These are phyloP conservation scores for Ceratina japonica DNA, from an alignment of 1,140 invertebrate species.

Conservation along the genomic window DNA sequence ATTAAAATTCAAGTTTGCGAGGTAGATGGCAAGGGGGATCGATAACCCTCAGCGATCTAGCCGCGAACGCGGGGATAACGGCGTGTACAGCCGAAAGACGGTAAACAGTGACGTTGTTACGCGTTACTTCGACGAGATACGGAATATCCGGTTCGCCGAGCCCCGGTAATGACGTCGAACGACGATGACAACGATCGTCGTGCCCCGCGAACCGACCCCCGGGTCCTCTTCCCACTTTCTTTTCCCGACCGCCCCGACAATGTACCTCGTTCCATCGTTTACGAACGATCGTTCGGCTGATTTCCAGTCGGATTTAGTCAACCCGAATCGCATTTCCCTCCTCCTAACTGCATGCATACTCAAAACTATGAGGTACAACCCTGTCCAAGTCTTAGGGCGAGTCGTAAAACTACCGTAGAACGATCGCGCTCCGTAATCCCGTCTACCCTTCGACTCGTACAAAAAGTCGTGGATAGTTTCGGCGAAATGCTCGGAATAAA, in stretches of 20 bases:
- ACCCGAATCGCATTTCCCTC: conserved; percentile 36
- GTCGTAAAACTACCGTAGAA: too few relatives aligned
- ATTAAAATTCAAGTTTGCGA: conserved; percentile 45
- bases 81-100: conserved; percentile 48
- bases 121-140: conserved; percentile 47
- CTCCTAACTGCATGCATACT: conserved; percentile 43
- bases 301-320: conserved; percentile 14
- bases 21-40: conserved; percentile 18
- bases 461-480: too few relatives aligned
- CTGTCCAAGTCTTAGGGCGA: too few relatives aligned
- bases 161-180: conserved; percentile 57
- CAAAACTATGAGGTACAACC: conserved; percentile 15
- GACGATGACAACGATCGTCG: conserved; percentile 34
- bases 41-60: conserved; percentile 42
- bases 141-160: conserved; percentile 53
- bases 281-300: conserved; percentile 8
- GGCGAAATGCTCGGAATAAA: too few relatives aligned
- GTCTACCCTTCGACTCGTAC: too few relatives aligned
- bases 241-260: background rate
- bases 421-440: too few relatives aligned
- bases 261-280: background rate
- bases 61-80: conserved; percentile 32
- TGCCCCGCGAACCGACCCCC: conserved; percentile 1
- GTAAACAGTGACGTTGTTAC: conserved; percentile 55
- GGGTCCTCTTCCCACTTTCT: background rate